These are phyloP conservation scores for Schrankia costaestrigalis DNA, from an alignment of 2,888 invertebrate genomes.

Conservation along the genomic window DNA sequence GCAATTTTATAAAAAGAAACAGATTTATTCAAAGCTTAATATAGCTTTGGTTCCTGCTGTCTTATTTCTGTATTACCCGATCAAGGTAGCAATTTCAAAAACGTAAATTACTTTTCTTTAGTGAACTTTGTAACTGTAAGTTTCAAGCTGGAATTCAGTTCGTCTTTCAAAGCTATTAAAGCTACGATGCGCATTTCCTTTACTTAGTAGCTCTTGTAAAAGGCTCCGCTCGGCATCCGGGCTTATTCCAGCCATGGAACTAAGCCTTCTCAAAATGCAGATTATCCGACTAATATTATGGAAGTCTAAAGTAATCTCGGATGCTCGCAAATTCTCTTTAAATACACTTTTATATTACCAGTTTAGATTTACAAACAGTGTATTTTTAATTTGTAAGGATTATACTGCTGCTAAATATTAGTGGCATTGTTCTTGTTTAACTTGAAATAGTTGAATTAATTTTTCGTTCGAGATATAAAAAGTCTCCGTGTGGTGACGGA, in stretches of 20 bases:
- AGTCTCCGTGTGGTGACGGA: too few relatives aligned
- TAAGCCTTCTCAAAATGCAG: conserved; percentile 37
- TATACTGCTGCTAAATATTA: too few relatives aligned
- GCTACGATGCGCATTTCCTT: conserved; percentile 28
- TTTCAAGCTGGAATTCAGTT: conserved; percentile 10
- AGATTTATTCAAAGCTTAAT: too few relatives aligned
- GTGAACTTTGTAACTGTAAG: conserved; percentile 1
- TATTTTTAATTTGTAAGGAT: conserved; percentile 26
- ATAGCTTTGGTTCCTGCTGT: too few relatives aligned
- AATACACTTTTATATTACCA: conserved; percentile 19
- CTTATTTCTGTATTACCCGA: too few relatives aligned
- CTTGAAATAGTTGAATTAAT: too few relatives aligned
- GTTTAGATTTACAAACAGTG: conserved; percentile 15
- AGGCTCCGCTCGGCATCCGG: conserved; percentile 18
- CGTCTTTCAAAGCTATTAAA: conserved; percentile 24
- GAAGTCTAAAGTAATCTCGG: conserved; percentile 30
- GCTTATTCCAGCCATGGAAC: conserved; percentile 34
- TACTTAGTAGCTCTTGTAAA: conserved; percentile 31
- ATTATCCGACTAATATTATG: conserved; percentile 40
- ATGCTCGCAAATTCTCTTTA: conserved; percentile 21
- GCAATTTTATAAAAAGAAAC: too few relatives aligned
- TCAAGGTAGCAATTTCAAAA: too few relatives aligned
- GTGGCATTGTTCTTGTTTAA: too few relatives aligned
- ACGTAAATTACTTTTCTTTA: conserved; percentile 2
- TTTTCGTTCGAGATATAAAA: too few relatives aligned